Conservation (phyloP, 1,140 invertebrate species). For the Drosophila fuyamai region DNA sequence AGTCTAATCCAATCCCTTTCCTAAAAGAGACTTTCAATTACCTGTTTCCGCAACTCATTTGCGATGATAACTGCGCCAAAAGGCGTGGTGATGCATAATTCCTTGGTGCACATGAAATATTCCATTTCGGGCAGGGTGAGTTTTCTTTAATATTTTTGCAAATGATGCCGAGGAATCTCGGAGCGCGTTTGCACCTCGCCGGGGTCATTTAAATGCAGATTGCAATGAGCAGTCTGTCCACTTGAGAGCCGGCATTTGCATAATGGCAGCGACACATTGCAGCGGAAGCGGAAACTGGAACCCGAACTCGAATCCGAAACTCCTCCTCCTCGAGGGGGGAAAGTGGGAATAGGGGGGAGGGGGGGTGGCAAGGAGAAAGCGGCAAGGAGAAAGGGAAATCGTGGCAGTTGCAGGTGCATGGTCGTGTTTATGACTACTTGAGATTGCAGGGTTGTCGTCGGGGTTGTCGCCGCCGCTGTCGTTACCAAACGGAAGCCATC, state of each 20-base stretch:
- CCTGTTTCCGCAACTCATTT: slow-evolving; percentile 50
- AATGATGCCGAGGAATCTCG: slow-evolving; percentile 70
- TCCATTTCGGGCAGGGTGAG: slow-evolving; percentile 6
- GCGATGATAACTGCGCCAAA: slow-evolving; percentile 10
- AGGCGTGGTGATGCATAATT: slow-evolving; percentile 44
- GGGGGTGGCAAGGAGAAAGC: not conserved
- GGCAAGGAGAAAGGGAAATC: slow-evolving; percentile 5
- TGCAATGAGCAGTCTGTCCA: slow-evolving; percentile 70
- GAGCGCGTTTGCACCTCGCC: slow-evolving; percentile 41
- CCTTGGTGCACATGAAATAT: slow-evolving; percentile 15
- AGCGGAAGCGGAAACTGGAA: slow-evolving; percentile 76
- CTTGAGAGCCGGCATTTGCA: slow-evolving; percentile 64
- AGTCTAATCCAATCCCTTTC: not conserved
- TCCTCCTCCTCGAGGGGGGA: not conserved
- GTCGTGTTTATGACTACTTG: slow-evolving; percentile 76
- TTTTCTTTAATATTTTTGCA: slow-evolving; percentile 68
- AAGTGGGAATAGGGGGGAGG: not conserved
- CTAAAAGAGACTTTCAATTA: slow-evolving; percentile 56
- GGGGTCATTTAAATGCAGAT: slow-evolving; percentile 81
- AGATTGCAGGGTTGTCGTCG: slow-evolving; percentile 54
- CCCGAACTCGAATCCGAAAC: slow-evolving; percentile 38
- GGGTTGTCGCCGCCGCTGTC: slow-evolving; percentile 36
- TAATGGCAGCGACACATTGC: slow-evolving; percentile 80
- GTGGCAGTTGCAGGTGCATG: slow-evolving; percentile 59
- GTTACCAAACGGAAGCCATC: slow-evolving; percentile 52